Evolutionary conservation across 2,888 invertebrate genomes (phyloP).

Genomic region (Temnothorax ravouxi): DNA sequence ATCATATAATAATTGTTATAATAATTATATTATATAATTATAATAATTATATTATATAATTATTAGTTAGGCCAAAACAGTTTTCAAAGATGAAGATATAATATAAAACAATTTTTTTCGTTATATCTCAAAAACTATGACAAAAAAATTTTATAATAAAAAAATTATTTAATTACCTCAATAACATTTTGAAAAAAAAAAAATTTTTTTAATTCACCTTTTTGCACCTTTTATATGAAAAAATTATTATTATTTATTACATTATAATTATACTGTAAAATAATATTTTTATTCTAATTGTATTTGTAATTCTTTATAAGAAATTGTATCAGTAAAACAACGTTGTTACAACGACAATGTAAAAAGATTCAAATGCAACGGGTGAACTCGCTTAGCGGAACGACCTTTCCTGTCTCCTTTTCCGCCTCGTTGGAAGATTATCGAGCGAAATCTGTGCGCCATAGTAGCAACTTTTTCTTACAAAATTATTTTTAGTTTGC

Average conservation of each 20-base stretch:
- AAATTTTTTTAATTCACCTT: not conserved
- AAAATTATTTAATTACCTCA: too few species aligned
- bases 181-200: not conserved
- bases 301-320: not conserved
- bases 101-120: too few species aligned
- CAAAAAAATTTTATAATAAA: too few species aligned
- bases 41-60: too few species aligned
- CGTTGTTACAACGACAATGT: not conserved
- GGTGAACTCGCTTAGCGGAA: not conserved
- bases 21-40: too few species aligned
- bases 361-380: conserved; percentile 19
- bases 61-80: too few species aligned
- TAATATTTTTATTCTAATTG: not conserved
- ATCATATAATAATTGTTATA: too few species aligned
- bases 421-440: not conserved
- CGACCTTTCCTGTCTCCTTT: not conserved
- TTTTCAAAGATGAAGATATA: too few species aligned
- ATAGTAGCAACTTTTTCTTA: not conserved
- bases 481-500: conserved; percentile 7
- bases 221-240: not conserved
- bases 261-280: not conserved
- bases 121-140: too few species aligned
- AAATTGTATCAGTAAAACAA: not conserved
- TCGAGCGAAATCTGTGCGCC: not conserved
- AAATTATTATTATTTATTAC: not conserved